A percentile compares a stretch with the other conserved stretches of the same genome.
phyloP scores from a whole-genome alignment of 2,113 vertebrate genomes.

The Pseudolaguvia tuberculata region DNA sequence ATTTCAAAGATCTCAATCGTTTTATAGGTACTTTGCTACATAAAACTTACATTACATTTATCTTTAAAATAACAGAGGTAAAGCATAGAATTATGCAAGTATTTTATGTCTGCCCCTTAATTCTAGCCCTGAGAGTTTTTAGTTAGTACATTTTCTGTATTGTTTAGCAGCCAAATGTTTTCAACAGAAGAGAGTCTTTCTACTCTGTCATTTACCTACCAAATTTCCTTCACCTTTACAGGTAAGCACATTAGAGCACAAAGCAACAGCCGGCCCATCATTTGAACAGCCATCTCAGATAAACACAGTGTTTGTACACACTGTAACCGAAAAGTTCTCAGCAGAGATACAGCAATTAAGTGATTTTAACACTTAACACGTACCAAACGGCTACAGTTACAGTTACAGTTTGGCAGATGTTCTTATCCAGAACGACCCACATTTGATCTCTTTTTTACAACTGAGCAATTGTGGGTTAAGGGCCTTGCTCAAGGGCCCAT shows the following conservation, averaged over 20 bases:
- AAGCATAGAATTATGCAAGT: not conserved
- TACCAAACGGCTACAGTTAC: too few relatives aligned
- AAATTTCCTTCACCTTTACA: constrained; percentile 20
- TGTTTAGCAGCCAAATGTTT: constrained; percentile 10
- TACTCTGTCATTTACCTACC: constrained; percentile 28
- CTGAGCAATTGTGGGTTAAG: too few relatives aligned
- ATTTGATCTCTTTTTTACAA: too few relatives aligned
- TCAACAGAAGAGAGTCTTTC: not conserved
- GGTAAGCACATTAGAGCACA: constrained; percentile 58
- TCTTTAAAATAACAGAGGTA: not conserved
- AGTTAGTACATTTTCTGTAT: not conserved
- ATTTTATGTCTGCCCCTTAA: not conserved
- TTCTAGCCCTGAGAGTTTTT: not conserved
- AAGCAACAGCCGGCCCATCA: constrained; percentile 51
- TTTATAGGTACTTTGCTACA: not conserved
- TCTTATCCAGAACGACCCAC: too few relatives aligned
- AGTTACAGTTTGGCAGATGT: too few relatives aligned
- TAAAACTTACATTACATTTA: not conserved
- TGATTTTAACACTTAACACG: too few relatives aligned
- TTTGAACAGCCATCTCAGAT: constrained; percentile 51
- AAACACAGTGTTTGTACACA: constrained; percentile 54
- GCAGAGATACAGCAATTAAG: constrained; percentile 24
- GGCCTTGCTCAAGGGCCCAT: too few relatives aligned
- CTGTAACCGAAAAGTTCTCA: constrained; percentile 58
- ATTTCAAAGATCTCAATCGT: not conserved